phyloP scores from a whole-genome alignment of 2,888 invertebrate genomes.

The Melangyna quadrimaculata region DNA sequence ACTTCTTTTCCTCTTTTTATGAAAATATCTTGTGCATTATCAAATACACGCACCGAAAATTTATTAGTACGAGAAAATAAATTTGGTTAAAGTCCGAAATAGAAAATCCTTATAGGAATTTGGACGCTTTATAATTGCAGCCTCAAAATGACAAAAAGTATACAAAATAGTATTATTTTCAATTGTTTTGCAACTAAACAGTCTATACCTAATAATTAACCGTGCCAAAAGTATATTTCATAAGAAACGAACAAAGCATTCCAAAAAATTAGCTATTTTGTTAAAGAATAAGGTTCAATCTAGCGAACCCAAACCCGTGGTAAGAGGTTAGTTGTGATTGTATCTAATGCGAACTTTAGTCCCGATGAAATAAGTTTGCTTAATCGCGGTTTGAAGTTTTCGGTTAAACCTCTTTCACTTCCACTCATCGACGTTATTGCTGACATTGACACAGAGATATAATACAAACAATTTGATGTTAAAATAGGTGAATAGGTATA shows the following conservation, averaged over 20 bases:
- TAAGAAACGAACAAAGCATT: neutral
- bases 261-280: too few relatives aligned
- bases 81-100: neutral
- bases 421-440: too few relatives aligned
- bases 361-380: neutral
- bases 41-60: neutral
- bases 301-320: neutral
- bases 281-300: neutral
- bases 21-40: neutral
- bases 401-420: neutral
- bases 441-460: too few relatives aligned
- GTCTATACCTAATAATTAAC: neutral
- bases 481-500: too few relatives aligned
- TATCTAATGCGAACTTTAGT: neutral
- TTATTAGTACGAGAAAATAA: neutral
- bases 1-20: neutral
- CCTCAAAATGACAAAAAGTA: neutral
- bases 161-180: neutral
- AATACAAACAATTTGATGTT: too few relatives aligned
- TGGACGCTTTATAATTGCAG: neutral
- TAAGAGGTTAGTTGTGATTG: neutral
- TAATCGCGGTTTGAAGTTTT: neutral
- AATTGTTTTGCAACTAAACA: too few relatives aligned
- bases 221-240: neutral
- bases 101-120: neutral